These are phyloP conservation scores for Anomalospiza imberbis DNA, from an alignment of 2,797 vertebrate genomes.

Conservation along the genomic window DNA sequence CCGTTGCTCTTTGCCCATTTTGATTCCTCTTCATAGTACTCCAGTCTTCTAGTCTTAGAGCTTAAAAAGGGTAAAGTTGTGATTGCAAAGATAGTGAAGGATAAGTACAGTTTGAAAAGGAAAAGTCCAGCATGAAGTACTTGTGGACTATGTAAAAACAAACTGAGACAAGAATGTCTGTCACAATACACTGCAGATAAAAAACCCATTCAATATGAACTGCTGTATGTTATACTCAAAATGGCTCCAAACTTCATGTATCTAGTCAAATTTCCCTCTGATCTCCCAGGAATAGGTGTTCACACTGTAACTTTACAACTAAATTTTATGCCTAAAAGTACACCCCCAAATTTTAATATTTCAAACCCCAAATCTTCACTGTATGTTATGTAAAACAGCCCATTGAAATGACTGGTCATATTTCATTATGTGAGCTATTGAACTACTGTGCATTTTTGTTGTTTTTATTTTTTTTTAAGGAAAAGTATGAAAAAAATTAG, in stretches of 20 bases:
- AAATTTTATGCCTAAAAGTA: neutral
- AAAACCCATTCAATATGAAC: rapidly evolving
- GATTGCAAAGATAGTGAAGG: neutral
- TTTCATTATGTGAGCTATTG: neutral
- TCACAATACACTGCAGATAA: neutral
- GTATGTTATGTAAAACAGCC: neutral
- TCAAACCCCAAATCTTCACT: neutral
- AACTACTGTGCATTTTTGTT: neutral
- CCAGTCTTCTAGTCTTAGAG: neutral
- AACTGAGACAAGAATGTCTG: neutral
- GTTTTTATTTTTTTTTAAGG: neutral
- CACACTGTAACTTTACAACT: neutral
- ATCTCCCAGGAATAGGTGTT: neutral
- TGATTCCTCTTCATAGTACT: neutral
- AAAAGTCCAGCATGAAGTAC: neutral
- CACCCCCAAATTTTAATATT: neutral
- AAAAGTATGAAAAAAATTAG: neutral
- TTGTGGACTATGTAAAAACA: neutral
- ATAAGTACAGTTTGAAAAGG: neutral
- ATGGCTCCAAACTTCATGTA: neutral
- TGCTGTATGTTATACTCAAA: rapidly evolving
- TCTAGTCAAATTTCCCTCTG: neutral
- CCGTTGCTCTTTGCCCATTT: neutral
- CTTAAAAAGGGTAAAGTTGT: neutral
- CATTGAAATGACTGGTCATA: neutral